Evolutionary conservation across 2,888 invertebrate species (phyloP).

Genomic region (Phorcus lineatus): DNA sequence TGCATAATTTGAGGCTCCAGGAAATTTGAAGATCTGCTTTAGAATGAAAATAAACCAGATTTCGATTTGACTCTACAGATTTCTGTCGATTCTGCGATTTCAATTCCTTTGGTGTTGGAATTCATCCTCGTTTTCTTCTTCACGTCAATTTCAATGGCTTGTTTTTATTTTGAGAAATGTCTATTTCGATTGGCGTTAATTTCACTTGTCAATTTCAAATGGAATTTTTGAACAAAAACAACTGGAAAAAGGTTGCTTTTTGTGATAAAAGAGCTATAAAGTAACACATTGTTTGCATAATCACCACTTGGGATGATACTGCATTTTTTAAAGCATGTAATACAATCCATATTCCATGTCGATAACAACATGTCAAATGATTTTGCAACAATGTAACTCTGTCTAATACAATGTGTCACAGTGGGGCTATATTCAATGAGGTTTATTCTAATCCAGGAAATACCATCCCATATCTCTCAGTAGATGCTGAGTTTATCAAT

Average conservation of each 20-base stretch:
- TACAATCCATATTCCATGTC: background rate
- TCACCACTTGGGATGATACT: too few relatives aligned
- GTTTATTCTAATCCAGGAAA: background rate
- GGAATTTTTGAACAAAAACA: background rate
- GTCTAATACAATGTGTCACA: background rate
- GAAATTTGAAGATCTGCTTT: background rate
- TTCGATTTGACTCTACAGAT: background rate
- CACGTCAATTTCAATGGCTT: background rate
- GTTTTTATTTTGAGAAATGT: background rate
- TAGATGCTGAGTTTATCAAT: background rate
- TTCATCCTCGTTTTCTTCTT: background rate
- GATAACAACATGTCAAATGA: background rate
- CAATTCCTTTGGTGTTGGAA: background rate
- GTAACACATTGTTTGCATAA: background rate
- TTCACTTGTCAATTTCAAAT: background rate
- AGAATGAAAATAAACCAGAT: background rate
- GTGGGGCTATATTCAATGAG: background rate
- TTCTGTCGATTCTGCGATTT: background rate
- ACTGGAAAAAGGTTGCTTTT: background rate
- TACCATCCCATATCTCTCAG: background rate
- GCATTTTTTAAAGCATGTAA: background rate
- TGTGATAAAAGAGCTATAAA: background rate
- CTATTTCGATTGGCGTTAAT: background rate
- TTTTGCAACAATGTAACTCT: background rate
- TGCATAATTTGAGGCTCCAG: background rate